Evolutionary conservation across 1,140 invertebrate genomes (phyloP), one percentile per base, ranked within the genome.

Genomic region (Potamilus streckersoni): DNA sequence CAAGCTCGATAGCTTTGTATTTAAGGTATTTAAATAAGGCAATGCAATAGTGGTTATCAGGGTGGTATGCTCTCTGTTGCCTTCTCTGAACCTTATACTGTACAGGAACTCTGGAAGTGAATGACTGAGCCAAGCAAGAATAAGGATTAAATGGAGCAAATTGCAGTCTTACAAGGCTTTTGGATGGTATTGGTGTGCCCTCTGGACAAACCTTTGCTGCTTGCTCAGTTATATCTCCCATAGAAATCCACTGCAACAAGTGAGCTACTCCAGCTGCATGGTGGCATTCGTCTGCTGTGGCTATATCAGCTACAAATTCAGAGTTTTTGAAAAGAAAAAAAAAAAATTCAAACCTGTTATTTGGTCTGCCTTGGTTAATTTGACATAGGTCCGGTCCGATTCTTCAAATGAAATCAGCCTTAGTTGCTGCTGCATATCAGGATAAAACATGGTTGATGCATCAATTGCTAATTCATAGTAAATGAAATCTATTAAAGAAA

Each of bases 151-250:
- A 58, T 13, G 79, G 81, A 14, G 68, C 69, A 72, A 82, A 80
- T 60, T 80, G 80, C 1, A 82, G 61, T 20, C 80, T 12, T 23
- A 82, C 80, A 31, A 82, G 67, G 56, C 23, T 69, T 76, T 73
- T 73, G n/a, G 65, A 78, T 49, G 78, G 76, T 38, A 82, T 65
- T 16, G 56, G 64, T 12, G 66, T 68, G 2, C 70, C 73, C 62
- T 80, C 59, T 56, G 64, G 66, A 59, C 70, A 78, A 71, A n/a
- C 17, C 55, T 70, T 56, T 56, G 58, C 58, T 8, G 73, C 62
- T 73, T 76, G 2, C 31, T 56, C 27, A 15, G 78, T 76, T 71
- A 78, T 69, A n/a, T 75, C 75, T n/a, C 38, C n/a, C 16, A 77
- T n/a, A 16, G 74, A 77, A n/a, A 79, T 66, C 55, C 67, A 79